Evolutionary conservation across 2,797 vertebrate genomes (phyloP), one percentile per base, ranked within the genome.

Genomic region (Malacoctenus gilli): DNA sequence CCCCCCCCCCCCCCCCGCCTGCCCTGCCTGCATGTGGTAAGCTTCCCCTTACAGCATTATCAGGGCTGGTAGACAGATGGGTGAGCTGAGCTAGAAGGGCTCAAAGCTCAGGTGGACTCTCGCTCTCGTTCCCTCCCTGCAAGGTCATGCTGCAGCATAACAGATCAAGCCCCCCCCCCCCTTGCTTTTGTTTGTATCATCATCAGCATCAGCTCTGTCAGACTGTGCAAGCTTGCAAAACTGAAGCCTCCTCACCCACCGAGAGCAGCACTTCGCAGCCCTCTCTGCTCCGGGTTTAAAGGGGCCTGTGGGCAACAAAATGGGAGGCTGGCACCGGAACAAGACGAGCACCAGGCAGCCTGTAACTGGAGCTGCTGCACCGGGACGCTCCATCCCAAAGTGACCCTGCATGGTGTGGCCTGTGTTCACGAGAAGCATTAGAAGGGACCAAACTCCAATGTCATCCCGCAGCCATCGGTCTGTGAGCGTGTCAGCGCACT

Each of bases 81-180:
- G 66, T 55, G 82, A 85, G 86, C 79, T 83, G 80, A 83, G 83
- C 82, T 72, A 49, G 51, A 77, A 75, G 53, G 82, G 82, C 84
- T 88, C 77, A 86, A 79, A 85, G 84, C 87, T 84, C 78, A 87
- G 78, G 79, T 87, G 70, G 71, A 82, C 61, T 63, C 64, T 68
- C 21, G 61, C 22, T 57, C 30, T 40, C 59, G 47, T 38, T 47
- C 49, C 49, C 44, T 52, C 51, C 50, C 46, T 59, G 72, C 83
- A 89, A 90, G 85, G 87, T 91, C 88, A 89, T 47, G 48, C 84
- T 86, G 84, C 85, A 84, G 78, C 74, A 77, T 18, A 82, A 42
- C 67, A 66, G 41, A 77, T 74, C 79, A 73, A 34, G 77, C 72
- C 63, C 68, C 44, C 46, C 53, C 59, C 53, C 30, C 49, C 30